These are phyloP conservation scores for Momotus momota DNA, from an alignment of 2,797 vertebrate genomes.

Conservation along the genomic window DNA sequence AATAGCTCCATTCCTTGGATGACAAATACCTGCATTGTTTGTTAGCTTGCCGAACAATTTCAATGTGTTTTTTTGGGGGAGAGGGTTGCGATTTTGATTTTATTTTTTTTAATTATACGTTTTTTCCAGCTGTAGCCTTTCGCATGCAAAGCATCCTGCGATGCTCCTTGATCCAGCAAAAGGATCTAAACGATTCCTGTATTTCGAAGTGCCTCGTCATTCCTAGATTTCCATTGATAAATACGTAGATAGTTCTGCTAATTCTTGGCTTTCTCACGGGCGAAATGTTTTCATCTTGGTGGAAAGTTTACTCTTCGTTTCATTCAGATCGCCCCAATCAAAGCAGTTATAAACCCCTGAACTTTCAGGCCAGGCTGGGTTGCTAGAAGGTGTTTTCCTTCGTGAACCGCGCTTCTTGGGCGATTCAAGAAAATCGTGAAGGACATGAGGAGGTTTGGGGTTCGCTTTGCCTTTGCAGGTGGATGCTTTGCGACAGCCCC, in stretches of 20 bases:
- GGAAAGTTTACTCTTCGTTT: constrained; percentile 2
- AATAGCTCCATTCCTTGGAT: constrained; percentile 4
- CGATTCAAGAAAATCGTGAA: neutral
- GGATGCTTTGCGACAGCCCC: neutral
- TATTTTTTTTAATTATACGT: neutral
- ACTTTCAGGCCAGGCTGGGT: neutral
- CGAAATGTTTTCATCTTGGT: neutral
- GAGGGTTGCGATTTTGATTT: neutral
- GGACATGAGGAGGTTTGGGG: neutral
- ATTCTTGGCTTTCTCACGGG: neutral
- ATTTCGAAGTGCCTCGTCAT: neutral
- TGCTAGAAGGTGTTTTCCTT: neutral
- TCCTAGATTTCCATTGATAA: neutral
- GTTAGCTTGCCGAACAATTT: neutral
- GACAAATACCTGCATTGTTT: constrained; percentile 15
- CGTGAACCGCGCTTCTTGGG: neutral
- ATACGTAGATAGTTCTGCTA: neutral
- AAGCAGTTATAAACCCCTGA: neutral
- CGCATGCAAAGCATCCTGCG: neutral
- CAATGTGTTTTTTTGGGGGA: neutral
- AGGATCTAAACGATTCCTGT: neutral
- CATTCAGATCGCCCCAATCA: neutral
- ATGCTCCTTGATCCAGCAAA: neutral
- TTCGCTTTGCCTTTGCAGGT: neutral
- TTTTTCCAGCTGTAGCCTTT: neutral